Base-by-base conservation (phyloP, 1,140 invertebrate genomes). In the Cydia splendana region DNA sequence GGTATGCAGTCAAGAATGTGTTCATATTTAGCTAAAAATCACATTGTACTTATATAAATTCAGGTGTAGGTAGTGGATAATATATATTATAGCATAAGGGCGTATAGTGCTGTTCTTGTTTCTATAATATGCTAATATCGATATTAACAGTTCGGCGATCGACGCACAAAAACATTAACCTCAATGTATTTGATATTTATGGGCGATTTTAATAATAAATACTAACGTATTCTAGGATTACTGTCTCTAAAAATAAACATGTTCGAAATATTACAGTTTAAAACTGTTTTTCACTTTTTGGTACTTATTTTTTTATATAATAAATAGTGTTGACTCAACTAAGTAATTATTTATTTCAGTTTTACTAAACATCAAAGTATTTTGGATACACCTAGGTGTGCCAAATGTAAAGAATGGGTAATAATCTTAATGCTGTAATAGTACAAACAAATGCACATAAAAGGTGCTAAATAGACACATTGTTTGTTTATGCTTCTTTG, bases 61-160 rank as follows among this genome's bases (percentile, higher is more conserved):
- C 45, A 48, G 2, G 45, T 53, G n/a, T 18, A 53, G 5, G 0
- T 6, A 10, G 5, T n/a, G 18, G 4, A 3, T 6, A 13, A 2
- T 42, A 42, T 42, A 28, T 67, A n/a, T n/a, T n/a, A n/a, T n/a
- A 67, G 1, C 65, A 38, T 20, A 45, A 45, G 38, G 34, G 67
- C n/a, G n/a, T 38, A 15, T 71, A 71, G 67, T 71, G 34, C 4
- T 45, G 67, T 18, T 71, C n/a, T 24, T 4, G 13, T 34, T 71
- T 45, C 10, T 18, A 6, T 18, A 15, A 67, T 71, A 71, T 71
- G 38, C 67, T 71, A 71, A 71, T 71, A 69, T 69, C 65, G 65
- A 69, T 69, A 71, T 71, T 42, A 38, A 71, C 67, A 38, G 67
- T 71, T 71, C 34, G n/a, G 30, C 18, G 34, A 71, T 18, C 67